Percentiles rank a stretch among this genome's conserved stretches.
phyloP scores from a whole-genome alignment of 2,888 invertebrate species.

The Parnassius smintheus region DNA sequence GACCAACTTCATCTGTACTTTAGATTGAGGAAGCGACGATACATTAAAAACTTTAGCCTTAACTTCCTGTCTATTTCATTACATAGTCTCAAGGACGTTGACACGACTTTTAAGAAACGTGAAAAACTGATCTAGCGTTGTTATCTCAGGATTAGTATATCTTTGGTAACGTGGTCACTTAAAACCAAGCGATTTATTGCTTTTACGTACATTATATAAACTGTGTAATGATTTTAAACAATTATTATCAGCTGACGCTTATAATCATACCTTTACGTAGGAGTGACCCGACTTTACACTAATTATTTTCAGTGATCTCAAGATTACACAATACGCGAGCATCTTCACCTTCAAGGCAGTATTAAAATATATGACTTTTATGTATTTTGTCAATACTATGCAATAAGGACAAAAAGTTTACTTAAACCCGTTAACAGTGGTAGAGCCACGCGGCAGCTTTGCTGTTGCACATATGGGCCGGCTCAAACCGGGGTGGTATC shows the following conservation, averaged over 20 bases:
- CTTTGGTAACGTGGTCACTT: conserved; percentile 23
- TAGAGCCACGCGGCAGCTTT: too few relatives aligned
- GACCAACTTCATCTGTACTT: too few relatives aligned
- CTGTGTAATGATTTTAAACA: conserved; percentile 8
- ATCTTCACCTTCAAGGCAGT: conserved; percentile 34
- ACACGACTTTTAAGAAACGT: conserved; percentile 18
- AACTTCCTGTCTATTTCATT: too few relatives aligned
- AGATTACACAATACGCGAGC: conserved; percentile 32
- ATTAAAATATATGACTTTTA: conserved; percentile 35
- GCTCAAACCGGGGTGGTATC: too few relatives aligned
- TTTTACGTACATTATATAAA: conserved; percentile 8
- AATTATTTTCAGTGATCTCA: conserved; percentile 24
- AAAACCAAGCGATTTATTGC: conserved; percentile 19
- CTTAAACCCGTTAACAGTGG: too few relatives aligned
- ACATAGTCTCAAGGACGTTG: conserved; percentile 20
- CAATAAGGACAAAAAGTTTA: too few relatives aligned
- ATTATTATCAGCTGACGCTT: conserved; percentile 21
- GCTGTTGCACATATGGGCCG: too few relatives aligned
- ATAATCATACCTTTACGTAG: conserved; percentile 27
- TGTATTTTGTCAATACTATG: too few relatives aligned
- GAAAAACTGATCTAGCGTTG: conserved; percentile 24
- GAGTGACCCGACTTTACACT: conserved; percentile 16
- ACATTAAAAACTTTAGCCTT: too few relatives aligned
- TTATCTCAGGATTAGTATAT: conserved; percentile 9
- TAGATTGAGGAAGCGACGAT: too few relatives aligned